These are phyloP conservation scores for Xylota segnis DNA, from an alignment of 2,888 invertebrate species.

Conservation along the genomic window DNA sequence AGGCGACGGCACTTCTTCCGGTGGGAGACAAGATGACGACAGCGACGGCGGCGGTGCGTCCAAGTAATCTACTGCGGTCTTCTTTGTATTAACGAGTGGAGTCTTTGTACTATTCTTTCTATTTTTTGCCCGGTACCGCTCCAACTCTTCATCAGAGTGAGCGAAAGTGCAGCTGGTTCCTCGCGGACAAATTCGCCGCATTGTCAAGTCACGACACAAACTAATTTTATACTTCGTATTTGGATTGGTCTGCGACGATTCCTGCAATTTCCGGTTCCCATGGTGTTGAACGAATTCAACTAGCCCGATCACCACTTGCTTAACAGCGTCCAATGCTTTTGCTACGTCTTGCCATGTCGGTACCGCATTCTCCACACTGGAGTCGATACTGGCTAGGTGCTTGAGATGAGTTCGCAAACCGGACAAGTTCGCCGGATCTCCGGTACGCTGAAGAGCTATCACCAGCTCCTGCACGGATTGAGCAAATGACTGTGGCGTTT, in stretches of 20 bases:
- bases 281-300: conserved; percentile 92
- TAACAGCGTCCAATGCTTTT: conserved; percentile 88
- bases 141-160: conserved; percentile 95
- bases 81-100: conserved; percentile 78
- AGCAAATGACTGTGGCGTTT: conserved; percentile 96
- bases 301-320: conserved; percentile 90
- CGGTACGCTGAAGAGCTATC: conserved; percentile 94
- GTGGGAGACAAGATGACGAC: conserved; percentile 77
- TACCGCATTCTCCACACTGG: conserved; percentile 89
- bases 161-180: conserved; percentile 96
- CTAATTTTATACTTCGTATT: conserved; percentile 94
- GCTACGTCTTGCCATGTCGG: conserved; percentile 88
- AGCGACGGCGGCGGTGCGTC: conserved; percentile 75
- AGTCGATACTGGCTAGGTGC: conserved; percentile 93
- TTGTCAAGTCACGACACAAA: conserved; percentile 93
- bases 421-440: conserved; percentile 93
- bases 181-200: conserved; percentile 93
- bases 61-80: conserved; percentile 78
- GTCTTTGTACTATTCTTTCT: conserved; percentile 85
- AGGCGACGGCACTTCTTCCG: conserved; percentile 80
- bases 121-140: conserved; percentile 90
- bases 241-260: conserved; percentile 86
- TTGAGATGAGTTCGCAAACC: conserved; percentile 92
- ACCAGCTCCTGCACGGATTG: conserved; percentile 96
- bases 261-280: conserved; percentile 88